These are phyloP conservation scores for Schizotus pectinicornis DNA, from an alignment of 2,888 invertebrate genomes.

Conservation along the genomic window DNA sequence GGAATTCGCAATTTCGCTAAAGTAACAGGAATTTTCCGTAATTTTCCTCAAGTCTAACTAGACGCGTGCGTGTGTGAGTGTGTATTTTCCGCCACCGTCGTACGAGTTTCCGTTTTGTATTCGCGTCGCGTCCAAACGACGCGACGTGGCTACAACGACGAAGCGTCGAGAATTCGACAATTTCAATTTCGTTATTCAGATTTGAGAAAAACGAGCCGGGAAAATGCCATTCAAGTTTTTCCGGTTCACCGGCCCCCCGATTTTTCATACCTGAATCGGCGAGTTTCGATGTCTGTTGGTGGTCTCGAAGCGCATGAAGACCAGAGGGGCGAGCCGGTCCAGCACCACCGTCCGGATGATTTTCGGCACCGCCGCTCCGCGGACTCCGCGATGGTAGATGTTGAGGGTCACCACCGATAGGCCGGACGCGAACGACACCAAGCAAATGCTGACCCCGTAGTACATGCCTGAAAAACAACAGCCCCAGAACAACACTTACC, in stretches of 20 bases:
- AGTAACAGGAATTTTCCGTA: background rate
- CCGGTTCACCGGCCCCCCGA: background rate
- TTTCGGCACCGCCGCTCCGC: conserved; percentile 79
- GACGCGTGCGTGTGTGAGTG: conserved; percentile 2
- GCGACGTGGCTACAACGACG: conserved; percentile 14
- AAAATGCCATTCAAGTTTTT: background rate
- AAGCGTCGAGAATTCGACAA: conserved; percentile 1
- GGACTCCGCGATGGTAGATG: conserved; percentile 83
- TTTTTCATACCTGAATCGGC: conserved; percentile 46
- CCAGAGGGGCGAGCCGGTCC: conserved; percentile 74
- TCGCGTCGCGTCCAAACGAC: conserved; percentile 6
- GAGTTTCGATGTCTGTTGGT: conserved; percentile 48
- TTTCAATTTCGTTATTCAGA: conserved; percentile 27
- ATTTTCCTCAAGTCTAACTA: conserved; percentile 1
- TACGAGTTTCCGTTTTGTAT: conserved; percentile 12
- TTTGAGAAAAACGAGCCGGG: background rate
- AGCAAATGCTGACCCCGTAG: conserved; percentile 81
- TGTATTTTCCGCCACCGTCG: background rate
- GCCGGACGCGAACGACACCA: conserved; percentile 81
- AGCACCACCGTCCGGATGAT: conserved; percentile 74
- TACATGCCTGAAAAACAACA: conserved; percentile 68
- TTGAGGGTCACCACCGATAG: conserved; percentile 84
- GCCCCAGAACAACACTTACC: no score
- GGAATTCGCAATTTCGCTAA: conserved; percentile 12
- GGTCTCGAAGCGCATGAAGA: conserved; percentile 74